A percentile compares a stretch with the other conserved stretches of the same genome.
Evolutionary conservation across 2,113 vertebrate genomes (phyloP).

Genomic region (Phylloscopus trochilus): DNA sequence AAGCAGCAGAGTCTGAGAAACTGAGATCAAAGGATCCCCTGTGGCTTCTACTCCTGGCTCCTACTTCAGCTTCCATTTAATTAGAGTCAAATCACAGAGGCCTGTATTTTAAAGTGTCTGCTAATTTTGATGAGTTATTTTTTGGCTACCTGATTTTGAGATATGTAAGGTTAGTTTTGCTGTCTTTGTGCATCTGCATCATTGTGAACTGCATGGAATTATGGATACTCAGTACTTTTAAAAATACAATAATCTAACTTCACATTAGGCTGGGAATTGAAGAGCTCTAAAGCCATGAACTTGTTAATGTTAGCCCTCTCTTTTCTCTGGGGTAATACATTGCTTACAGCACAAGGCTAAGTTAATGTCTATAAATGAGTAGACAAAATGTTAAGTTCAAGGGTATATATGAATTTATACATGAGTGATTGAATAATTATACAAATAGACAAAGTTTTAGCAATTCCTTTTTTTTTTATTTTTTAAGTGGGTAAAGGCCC

Average conservation of each 20-base stretch:
- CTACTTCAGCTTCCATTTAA: constrained; percentile 15
- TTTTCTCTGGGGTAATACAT: background rate
- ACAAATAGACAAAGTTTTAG: background rate
- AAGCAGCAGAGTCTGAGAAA: background rate
- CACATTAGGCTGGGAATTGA: background rate
- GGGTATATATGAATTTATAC: background rate
- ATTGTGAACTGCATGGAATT: background rate
- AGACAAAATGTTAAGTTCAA: background rate
- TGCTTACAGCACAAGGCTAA: background rate
- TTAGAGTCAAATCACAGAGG: constrained; percentile 24
- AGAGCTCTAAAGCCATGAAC: background rate
- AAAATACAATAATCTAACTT: background rate
- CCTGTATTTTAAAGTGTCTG: constrained; percentile 1
- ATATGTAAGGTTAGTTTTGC: background rate
- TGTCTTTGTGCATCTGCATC: background rate
- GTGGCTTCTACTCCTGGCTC: constrained; percentile 40
- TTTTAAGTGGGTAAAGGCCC: background rate
- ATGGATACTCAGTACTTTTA: background rate
- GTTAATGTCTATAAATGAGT: background rate
- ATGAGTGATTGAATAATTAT: background rate
- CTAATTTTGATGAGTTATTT: constrained; percentile 12
- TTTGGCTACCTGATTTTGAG: constrained; percentile 2
- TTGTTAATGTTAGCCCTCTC: background rate
- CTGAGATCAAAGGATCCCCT: constrained; percentile 50
- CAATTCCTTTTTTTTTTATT: background rate